Base-by-base conservation (phyloP, 2,888 invertebrate species). In the Stenichneumon culpator region DNA sequence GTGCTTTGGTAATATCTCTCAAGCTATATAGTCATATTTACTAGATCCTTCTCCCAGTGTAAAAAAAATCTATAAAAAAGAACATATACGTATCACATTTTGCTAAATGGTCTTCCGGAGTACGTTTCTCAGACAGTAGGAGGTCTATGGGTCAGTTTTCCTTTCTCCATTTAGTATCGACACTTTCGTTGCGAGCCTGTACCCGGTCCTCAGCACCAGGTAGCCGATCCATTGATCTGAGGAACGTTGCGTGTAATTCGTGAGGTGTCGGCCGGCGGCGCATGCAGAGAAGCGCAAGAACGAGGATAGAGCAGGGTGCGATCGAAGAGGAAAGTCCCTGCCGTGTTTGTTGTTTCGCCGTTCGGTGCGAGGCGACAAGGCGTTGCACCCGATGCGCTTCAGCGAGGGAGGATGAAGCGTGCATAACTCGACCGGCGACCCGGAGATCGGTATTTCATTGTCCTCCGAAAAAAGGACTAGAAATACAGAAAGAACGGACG, bases 371-470 rank as follows among this genome's bases (percentile, higher is more conserved):
- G 57, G 65, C 69, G 74, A 39, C 79, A 50, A 65, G 73, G 77
- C 73, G 82, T 80, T 82, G 86, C 78, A 81, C 70, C 83, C 83
- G 85, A 79, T 69, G 67, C 85, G 85, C 72, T 82, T 70, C 72
- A 50, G 72, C 81, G 68, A 60, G 73, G 82, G 86, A 86, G 90
- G 88, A 89, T 87, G 86, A 88, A 89, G 88, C 90, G 91, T 90
- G 90, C 86, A 90, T 90, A 91, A 91, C 86, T 67, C 78, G 47
- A 70, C 57, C 52, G 82, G 39, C 79, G 75, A 50, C 72, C 79
- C 78, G 39, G 54, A 70, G 70, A 74, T 57, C 65, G 65, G 82
- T 60, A 75, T 19, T 78, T 84, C 87, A 90, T 90, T 90, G 90
- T 91, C 87, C 87, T 70, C 88, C 84, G 83, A 84, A 87, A 87